Percentiles rank a stretch among this genome's conserved stretches.
phyloP scores from a whole-genome alignment of 2,113 vertebrate species.

The Penelope pileata region DNA sequence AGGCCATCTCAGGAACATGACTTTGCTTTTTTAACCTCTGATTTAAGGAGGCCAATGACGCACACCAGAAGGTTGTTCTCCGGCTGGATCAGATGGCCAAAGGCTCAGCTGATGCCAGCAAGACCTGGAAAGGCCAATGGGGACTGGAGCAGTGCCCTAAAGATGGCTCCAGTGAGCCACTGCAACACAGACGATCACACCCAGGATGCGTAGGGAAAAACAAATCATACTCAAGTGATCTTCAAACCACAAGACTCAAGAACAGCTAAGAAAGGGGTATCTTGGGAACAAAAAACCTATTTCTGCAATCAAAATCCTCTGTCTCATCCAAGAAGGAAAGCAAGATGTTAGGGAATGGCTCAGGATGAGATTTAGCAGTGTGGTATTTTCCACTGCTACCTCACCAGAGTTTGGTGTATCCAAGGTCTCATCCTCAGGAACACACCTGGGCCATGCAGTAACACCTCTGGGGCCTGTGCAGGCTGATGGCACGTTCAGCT shows the following conservation, averaged over 20 bases:
- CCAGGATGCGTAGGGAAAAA: background rate
- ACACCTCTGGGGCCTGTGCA: background rate
- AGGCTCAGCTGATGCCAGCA: background rate
- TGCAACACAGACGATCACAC: background rate
- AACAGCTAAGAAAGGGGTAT: background rate
- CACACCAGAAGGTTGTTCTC: background rate
- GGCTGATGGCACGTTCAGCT: background rate
- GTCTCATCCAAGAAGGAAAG: background rate
- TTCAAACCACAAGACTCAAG: background rate
- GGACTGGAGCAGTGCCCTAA: background rate
- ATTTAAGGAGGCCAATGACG: background rate
- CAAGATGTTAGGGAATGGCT: background rate
- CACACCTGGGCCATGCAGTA: background rate
- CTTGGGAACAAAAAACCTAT: background rate
- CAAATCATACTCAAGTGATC: background rate
- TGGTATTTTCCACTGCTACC: background rate
- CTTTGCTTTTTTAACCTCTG: constrained; percentile 14
- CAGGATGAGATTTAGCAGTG: background rate
- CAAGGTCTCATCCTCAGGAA: background rate
- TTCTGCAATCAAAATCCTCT: background rate
- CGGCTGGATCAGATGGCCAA: background rate
- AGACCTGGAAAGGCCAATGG: background rate
- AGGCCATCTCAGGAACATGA: background rate
- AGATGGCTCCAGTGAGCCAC: background rate
- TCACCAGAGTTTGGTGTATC: background rate